A percentile compares a stretch with the other conserved stretches of the same genome.
These are phyloP conservation scores for Drosophila kuntzei DNA, from an alignment of 2,888 invertebrate species.

Conservation along the genomic window DNA sequence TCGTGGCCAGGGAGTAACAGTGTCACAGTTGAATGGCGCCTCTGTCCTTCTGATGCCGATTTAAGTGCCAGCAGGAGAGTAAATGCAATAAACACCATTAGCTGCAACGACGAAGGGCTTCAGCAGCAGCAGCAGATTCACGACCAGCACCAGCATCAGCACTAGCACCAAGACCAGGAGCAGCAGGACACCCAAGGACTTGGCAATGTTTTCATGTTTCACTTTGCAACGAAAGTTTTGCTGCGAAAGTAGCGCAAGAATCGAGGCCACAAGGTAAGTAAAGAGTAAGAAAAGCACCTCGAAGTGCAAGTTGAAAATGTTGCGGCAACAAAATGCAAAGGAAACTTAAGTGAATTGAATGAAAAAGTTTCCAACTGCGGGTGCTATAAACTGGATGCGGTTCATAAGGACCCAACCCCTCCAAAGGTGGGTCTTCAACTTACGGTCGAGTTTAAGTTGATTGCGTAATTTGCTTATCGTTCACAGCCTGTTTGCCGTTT, in stretches of 20 bases:
- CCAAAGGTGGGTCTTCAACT: slow-evolving; percentile 3
- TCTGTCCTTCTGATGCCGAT: slow-evolving; percentile 61
- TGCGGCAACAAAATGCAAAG: slow-evolving; percentile 74
- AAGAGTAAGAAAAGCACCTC: slow-evolving; percentile 29
- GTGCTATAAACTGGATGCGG: slow-evolving; percentile 63
- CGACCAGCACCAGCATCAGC: neutral
- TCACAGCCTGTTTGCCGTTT: slow-evolving; percentile 46
- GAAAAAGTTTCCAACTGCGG: slow-evolving; percentile 73
- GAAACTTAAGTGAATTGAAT: slow-evolving; percentile 78
- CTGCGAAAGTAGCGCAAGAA: slow-evolving; percentile 40
- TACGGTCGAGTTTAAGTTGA: slow-evolving; percentile 51
- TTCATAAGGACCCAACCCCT: slow-evolving; percentile 29
- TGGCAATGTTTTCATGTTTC: slow-evolving; percentile 50
- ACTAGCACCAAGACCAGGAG: slow-evolving; percentile 2
- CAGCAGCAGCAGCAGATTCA: slow-evolving; percentile 13
- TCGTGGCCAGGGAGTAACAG: slow-evolving; percentile 32
- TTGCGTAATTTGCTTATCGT: slow-evolving; percentile 58
- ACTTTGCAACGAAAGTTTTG: slow-evolving; percentile 60
- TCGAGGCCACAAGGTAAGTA: slow-evolving; percentile 59
- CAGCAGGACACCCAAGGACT: slow-evolving; percentile 19
- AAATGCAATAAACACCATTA: slow-evolving; percentile 82
- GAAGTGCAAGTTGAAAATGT: slow-evolving; percentile 39
- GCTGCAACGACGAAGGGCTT: slow-evolving; percentile 50
- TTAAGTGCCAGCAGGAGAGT: slow-evolving; percentile 75
- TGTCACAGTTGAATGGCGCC: slow-evolving; percentile 59